Conservation (phyloP, 2,888 invertebrate genomes). For the Melitaea athalia region DNA sequence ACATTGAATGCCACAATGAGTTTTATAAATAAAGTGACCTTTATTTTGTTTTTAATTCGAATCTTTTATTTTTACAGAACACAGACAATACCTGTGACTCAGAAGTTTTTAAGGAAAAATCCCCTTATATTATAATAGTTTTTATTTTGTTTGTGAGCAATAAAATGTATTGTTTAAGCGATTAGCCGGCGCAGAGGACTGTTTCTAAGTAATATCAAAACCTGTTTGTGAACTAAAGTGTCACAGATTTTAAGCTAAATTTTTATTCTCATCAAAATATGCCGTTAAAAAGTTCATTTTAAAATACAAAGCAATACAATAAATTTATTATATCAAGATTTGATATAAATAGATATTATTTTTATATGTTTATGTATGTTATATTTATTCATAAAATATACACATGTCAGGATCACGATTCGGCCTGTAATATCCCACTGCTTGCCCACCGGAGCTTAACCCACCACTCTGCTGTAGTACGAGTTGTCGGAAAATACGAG, state of each 20-base stretch:
- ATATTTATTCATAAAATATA: no score
- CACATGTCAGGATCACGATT: no score
- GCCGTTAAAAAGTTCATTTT: no score
- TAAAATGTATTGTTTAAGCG: conserved; percentile 7
- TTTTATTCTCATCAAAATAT: no score
- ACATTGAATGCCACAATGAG: background rate
- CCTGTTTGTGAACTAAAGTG: background rate
- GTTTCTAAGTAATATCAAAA: background rate
- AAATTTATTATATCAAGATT: no score
- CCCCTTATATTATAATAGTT: conserved; percentile 6
- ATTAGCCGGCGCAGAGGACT: conserved; percentile 1
- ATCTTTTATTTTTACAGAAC: conserved; percentile 20
- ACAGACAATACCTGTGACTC: conserved; percentile 23
- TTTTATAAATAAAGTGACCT: background rate
- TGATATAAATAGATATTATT: no score
- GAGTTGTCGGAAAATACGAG: no score
- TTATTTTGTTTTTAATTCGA: conserved; percentile 13
- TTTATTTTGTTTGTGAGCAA: conserved; percentile 6
- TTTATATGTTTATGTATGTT: no score
- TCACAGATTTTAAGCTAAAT: background rate
- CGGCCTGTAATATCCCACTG: no score
- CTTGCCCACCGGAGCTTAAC: no score
- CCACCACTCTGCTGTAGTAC: no score
- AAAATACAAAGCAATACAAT: no score
- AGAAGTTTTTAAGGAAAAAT: conserved; percentile 22